phyloP scores from a whole-genome alignment of 2,888 invertebrate species.

The Linnaemya tessellans region DNA sequence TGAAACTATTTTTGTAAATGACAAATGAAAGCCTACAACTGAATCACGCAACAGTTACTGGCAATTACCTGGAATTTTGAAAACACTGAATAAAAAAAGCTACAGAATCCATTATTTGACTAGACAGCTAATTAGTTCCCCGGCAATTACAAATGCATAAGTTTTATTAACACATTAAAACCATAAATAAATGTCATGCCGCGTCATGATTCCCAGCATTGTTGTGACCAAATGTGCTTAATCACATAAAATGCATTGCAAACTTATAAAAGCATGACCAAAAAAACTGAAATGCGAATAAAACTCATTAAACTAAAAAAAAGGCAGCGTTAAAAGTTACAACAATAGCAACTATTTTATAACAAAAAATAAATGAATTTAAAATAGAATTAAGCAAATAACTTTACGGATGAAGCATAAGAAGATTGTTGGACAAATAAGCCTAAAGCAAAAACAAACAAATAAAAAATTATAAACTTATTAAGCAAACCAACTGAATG shows the following conservation, averaged over 20 bases:
- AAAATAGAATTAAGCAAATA: background rate
- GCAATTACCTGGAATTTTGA: no score
- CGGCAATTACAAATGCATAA: background rate
- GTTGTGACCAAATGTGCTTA: background rate
- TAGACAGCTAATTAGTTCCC: background rate
- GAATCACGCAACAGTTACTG: no score
- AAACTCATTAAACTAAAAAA: constrained; percentile 8
- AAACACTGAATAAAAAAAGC: background rate
- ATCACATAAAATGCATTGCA: constrained; percentile 13
- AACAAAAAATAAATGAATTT: constrained; percentile 4
- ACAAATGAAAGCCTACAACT: no score
- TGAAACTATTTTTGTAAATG: no score
- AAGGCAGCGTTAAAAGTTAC: constrained; percentile 9
- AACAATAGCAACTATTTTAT: constrained; percentile 21
- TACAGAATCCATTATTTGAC: background rate
- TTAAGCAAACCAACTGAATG: constrained; percentile 9
- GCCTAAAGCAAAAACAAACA: background rate
- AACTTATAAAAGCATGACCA: constrained; percentile 5
- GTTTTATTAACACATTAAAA: constrained; percentile 8
- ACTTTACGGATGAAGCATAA: background rate
- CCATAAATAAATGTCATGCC: background rate
- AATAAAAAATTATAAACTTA: background rate
- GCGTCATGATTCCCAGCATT: constrained; percentile 21
- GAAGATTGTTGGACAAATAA: background rate
- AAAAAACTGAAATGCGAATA: background rate